phyloP scores from a whole-genome alignment of 2,888 invertebrate species.

The Crematogaster levior region DNA sequence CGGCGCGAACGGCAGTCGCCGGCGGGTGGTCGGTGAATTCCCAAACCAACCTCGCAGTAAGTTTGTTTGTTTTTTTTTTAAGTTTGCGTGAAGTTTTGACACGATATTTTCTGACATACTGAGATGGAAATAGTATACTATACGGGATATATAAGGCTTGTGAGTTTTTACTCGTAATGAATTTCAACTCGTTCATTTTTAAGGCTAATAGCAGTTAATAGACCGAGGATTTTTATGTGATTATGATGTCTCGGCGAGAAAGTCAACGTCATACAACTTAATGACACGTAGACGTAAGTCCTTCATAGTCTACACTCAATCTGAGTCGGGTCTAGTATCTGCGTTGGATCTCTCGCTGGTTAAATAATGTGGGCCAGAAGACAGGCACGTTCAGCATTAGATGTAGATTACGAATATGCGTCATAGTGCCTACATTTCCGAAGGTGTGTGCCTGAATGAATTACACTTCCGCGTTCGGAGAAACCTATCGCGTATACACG shows the following conservation, averaged over 20 bases:
- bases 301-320: slow-evolving; percentile 4
- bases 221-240: neutral
- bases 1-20: slow-evolving; percentile 66
- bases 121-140: neutral
- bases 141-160: neutral
- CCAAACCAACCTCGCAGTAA: neutral
- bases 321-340: slow-evolving; percentile 5
- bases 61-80: neutral
- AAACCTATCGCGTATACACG: neutral
- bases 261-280: slow-evolving; percentile 1
- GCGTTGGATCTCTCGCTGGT: slow-evolving; percentile 21
- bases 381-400: slow-evolving; percentile 12
- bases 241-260: neutral
- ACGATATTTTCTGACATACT: slow-evolving; percentile 24
- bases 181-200: neutral
- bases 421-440: slow-evolving; percentile 36
- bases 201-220: neutral
- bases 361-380: slow-evolving; percentile 36
- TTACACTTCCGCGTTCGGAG: slow-evolving; percentile 47
- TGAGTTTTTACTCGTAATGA: neutral
- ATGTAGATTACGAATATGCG: slow-evolving; percentile 36
- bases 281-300: slow-evolving; percentile 10
- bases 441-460: slow-evolving; percentile 32
- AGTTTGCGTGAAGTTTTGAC: slow-evolving; percentile 28
- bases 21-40: slow-evolving; percentile 67